Evolutionary conservation across 2,113 vertebrate species (phyloP), one percentile per base, ranked within the genome.

Genomic region (Cervus canadensis): DNA sequence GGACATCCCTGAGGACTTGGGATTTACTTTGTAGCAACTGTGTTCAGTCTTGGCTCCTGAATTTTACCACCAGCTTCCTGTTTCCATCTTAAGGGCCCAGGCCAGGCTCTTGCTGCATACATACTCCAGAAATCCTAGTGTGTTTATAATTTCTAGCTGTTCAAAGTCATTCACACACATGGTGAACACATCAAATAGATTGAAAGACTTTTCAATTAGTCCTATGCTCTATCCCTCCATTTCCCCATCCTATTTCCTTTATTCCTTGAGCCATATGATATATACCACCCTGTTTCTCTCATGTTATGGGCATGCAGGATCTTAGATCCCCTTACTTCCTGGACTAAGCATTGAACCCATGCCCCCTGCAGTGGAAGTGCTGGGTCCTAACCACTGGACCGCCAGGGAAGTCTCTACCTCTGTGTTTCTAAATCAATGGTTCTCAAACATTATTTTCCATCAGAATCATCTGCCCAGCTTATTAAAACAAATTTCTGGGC

Each of bases 61-160:
- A 11, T 78, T n/a, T 86, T 71, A 87, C 82, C 89, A 81, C 87
- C 62, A 33, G 91, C 79, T 97, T 98, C 97, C 98, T 95, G 97
- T 98, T 97, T 95, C 78, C 97, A 93, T 87, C 82, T 71, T 48
- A 30, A 89, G 86, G 50, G 40, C 67, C 40, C 36, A 83, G 36
- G 59, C 48, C 82, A 88, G 71, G 79, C 74, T 89, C 88, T 87
- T 59, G 96, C 11, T 19, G 26, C 52, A 87, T 36, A 64, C 0
- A 10, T 14, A n/a, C 85, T 88, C 95, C 90, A 97, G 92, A 97
- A 94, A 95, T 85, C 48, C 83, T 45, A 83, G 93, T 91, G 87
- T 94, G 28, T 96, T 97, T 97, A 91, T 92, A 95, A 91, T 67
- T 96, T 94, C 57, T 92, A 52, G 59, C 52, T 67, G 97, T 95